A percentile compares a stretch with the other conserved stretches of the same genome.
phyloP scores from a whole-genome alignment of 1,140 invertebrate genomes.

The Luehdorfia chinensis region DNA sequence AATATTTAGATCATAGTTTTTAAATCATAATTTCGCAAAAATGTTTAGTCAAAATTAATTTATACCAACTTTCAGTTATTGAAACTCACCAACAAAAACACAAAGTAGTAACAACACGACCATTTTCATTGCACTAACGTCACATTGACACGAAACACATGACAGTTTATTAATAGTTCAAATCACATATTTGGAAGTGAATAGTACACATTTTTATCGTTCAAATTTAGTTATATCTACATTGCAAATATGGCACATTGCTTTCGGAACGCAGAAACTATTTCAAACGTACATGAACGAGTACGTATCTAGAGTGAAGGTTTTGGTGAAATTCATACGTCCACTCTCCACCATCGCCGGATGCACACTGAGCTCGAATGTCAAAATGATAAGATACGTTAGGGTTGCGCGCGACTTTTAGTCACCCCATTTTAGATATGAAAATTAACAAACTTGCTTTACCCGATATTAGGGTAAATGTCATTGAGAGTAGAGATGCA shows the following conservation, averaged over 20 bases:
- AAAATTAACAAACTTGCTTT: no score
- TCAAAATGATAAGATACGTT: constrained; percentile 20
- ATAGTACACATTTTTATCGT: no score
- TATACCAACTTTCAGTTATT: no score
- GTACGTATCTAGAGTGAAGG: no score
- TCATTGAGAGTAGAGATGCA: no score
- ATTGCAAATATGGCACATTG: no score
- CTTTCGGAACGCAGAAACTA: not conserved
- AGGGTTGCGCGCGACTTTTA: constrained; percentile 16
- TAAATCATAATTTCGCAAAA: no score
- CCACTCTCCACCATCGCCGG: constrained; percentile 13
- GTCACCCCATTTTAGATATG: not conserved
- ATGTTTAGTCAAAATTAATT: no score
- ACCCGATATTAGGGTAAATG: no score
- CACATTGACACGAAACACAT: constrained; percentile 12
- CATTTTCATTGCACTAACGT: constrained; percentile 18
- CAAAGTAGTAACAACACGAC: constrained; percentile 14
- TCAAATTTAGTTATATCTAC: no score
- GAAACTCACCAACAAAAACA: constrained; percentile 21
- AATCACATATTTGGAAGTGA: constrained; percentile 11
- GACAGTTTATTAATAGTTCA: constrained; percentile 11
- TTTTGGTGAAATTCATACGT: constrained; percentile 1
- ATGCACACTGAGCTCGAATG: constrained; percentile 17
- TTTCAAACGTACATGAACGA: no score
- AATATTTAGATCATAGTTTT: no score